Evolutionary conservation across 1,140 invertebrate species (phyloP).

Genomic region (Aphidius gifuensis): DNA sequence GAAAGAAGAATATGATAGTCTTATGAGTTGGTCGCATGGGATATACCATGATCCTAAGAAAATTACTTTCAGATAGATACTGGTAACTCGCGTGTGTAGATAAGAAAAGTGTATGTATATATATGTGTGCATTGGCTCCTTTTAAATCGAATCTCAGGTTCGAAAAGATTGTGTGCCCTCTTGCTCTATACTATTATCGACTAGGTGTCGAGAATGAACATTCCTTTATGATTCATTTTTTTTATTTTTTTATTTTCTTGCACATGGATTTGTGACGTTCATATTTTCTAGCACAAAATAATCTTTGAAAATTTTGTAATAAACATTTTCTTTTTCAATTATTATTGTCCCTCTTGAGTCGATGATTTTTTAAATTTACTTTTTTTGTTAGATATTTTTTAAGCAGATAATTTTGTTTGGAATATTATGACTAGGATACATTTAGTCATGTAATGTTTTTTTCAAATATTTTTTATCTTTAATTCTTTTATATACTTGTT

Average conservation of each 20-base stretch:
- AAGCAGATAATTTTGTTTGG: no score
- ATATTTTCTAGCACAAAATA: no score
- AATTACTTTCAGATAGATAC: conserved; percentile 23
- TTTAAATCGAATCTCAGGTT: conserved; percentile 16
- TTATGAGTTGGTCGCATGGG: conserved; percentile 4
- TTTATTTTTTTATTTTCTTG: neutral
- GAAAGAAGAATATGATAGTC: neutral
- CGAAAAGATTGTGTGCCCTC: neutral
- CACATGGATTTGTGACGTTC: neutral
- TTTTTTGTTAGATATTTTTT: no score
- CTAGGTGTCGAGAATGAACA: neutral
- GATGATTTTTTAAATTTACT: no score
- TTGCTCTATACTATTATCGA: neutral
- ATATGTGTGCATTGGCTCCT: conserved; percentile 5
- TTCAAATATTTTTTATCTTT: no score
- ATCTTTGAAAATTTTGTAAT: no score
- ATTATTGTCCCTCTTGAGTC: no score
- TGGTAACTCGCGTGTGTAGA: conserved; percentile 12
- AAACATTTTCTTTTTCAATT: no score
- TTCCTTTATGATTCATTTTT: neutral
- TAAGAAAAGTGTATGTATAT: neutral
- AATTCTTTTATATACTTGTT: no score
- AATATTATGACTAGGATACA: no score
- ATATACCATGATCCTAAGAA: conserved; percentile 16
- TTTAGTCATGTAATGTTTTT: no score